These are phyloP conservation scores for Seira musarum DNA, from an alignment of 2,888 invertebrate genomes.

Conservation along the genomic window DNA sequence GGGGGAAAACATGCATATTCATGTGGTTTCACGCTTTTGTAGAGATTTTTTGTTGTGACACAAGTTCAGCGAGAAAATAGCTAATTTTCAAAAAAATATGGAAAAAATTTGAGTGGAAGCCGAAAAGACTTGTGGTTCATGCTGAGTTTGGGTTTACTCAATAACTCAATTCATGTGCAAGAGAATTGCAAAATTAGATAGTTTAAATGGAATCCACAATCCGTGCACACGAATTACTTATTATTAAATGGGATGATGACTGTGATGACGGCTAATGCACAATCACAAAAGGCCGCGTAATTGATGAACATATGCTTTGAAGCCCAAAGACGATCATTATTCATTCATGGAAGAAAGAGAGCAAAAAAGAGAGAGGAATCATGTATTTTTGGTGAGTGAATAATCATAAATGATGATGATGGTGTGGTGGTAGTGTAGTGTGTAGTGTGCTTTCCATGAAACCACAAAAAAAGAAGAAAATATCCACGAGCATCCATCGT, in stretches of 20 bases:
- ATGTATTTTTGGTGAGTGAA: constrained; percentile 45
- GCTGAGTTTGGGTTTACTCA: constrained; percentile 34
- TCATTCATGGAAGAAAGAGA: constrained; percentile 52
- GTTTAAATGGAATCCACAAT: constrained; percentile 50
- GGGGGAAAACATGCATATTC: too few species aligned
- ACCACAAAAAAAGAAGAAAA: constrained; percentile 49
- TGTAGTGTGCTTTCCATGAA: constrained; percentile 34
- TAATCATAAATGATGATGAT: constrained; percentile 32
- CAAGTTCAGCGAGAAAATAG: too few species aligned
- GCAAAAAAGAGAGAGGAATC: constrained; percentile 35
- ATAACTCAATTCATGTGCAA: constrained; percentile 48
- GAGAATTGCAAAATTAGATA: constrained; percentile 56
- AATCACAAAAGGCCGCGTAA: constrained; percentile 48
- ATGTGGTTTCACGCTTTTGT: too few species aligned
- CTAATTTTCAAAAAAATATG: too few species aligned
- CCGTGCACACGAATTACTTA: too few species aligned
- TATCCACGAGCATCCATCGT: too few species aligned
- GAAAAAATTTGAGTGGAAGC: too few species aligned
- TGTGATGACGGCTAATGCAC: constrained; percentile 53
- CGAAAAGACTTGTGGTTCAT: constrained; percentile 5
- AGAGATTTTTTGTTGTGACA: too few species aligned
- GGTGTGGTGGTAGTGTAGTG: background rate
- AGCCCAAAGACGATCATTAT: constrained; percentile 55
- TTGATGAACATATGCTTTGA: constrained; percentile 55
- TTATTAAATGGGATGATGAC: constrained; percentile 58